Base-by-base conservation (phyloP, 1,140 invertebrate species). In the Scylla paramamosain region DNA sequence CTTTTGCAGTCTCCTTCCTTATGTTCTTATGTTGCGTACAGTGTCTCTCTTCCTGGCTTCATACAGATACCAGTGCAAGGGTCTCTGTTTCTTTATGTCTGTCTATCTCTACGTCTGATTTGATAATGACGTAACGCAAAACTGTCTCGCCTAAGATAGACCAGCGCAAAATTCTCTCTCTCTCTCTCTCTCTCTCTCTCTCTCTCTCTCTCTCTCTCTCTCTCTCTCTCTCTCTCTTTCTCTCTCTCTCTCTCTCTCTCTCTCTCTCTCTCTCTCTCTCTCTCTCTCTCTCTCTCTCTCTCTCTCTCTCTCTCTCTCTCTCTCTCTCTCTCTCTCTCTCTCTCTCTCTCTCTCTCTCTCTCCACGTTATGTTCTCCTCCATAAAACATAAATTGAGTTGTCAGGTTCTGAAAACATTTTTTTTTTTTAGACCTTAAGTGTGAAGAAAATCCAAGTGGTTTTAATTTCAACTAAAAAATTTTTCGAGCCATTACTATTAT, bases 271-370 rank as follows among this genome's bases (percentile, higher is more conserved):
- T n/a, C 20, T 25, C 20, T 83, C 20, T n/a, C 28, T 29, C 20
- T 83, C 20, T 83, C 28, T 83, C 77, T 83, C 77, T 83, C 20
- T 25, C 77, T 83, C 77, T 83, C 28, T 83, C 20, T 83, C 28
- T 83, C 28, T 83, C 28, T 29, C 28, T 25, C 28, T n/a, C 77
- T 29, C 28, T 29, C 77, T 83, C 20, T 83, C 20, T 25, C 28
- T 29, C 77, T 29, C 28, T 29, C 28, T n/a, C 77, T 83, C 77
- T 83, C 77, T 83, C 77, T 83, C 77, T 83, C 77, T 83, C 77
- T 83, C 77, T 83, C 77, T 83, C 77, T 83, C 77, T 83, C 77
- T 83, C 77, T 83, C 77, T 83, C 77, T 83, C 77, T 83, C 77
- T 83, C 77, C n/a, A n/a, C n/a, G n/a, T n/a, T n/a, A n/a, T n/a